Percentiles rank a stretch among this genome's conserved stretches.
phyloP scores from a whole-genome alignment of 2,888 invertebrate species.

The Limnephilus rhombicus region DNA sequence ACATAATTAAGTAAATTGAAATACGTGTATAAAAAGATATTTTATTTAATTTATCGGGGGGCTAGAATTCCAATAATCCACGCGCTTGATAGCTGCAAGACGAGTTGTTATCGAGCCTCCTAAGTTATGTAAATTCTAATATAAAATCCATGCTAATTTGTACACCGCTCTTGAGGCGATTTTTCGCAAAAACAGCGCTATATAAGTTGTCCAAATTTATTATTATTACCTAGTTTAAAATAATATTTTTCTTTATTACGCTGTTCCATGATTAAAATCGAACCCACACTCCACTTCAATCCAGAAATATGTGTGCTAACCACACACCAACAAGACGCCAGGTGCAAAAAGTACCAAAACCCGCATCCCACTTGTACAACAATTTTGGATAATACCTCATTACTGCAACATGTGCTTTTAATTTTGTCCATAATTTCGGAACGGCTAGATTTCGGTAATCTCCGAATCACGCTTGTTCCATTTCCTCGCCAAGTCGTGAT shows the following conservation, averaged over 20 bases:
- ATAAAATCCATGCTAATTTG: no score
- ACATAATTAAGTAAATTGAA: no score
- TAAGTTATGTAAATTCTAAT: no score
- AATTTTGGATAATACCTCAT: neutral
- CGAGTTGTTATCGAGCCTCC: no score
- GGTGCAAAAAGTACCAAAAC: neutral
- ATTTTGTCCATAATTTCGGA: neutral
- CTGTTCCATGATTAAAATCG: neutral
- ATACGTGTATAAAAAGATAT: no score
- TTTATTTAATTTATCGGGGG: no score
- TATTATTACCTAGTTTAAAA: no score
- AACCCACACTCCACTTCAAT: neutral
- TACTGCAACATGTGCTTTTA: neutral
- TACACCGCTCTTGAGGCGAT: no score
- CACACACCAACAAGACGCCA: neutral
- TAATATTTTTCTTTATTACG: neutral
- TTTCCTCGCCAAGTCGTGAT: conserved; percentile 17
- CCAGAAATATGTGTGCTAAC: neutral
- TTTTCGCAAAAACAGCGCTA: no score
- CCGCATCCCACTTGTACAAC: neutral
- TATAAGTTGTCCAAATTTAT: no score
- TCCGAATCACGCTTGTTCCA: conserved; percentile 19
- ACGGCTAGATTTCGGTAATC: conserved; percentile 11
- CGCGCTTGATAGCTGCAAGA: no score
- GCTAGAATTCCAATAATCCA: no score